Evolutionary conservation across 2,888 invertebrate genomes (phyloP).

Genomic region (Drosophila borealis): DNA sequence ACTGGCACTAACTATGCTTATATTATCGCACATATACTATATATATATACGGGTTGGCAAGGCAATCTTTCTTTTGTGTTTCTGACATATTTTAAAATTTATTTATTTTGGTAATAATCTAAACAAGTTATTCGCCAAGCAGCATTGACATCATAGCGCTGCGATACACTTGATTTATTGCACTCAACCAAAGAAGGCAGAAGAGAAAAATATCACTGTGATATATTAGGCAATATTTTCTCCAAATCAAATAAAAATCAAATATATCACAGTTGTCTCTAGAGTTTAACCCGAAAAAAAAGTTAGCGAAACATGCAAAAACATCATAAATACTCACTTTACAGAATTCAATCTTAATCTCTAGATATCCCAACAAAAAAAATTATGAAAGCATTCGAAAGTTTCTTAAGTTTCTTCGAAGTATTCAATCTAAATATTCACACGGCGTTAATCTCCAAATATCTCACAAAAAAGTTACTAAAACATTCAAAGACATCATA

Average conservation of each 20-base stretch:
- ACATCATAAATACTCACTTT: background rate
- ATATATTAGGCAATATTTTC: slow-evolving; percentile 12
- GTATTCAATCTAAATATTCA: no score
- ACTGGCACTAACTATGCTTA: slow-evolving; percentile 21
- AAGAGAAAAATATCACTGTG: slow-evolving; percentile 3
- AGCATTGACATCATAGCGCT: slow-evolving; percentile 47
- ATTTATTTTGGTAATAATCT: slow-evolving; percentile 12
- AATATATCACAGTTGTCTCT: background rate
- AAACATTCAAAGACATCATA: no score
- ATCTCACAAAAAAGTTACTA: no score
- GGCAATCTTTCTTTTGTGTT: slow-evolving; percentile 12
- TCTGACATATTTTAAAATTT: slow-evolving; percentile 21
- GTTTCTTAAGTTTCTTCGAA: no score
- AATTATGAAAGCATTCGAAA: no score
- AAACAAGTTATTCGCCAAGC: slow-evolving; percentile 37
- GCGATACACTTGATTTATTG: slow-evolving; percentile 38
- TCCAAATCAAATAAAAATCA: background rate
- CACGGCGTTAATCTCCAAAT: no score
- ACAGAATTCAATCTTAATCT: background rate
- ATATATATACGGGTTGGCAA: background rate
- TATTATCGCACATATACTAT: background rate
- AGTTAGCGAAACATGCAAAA: slow-evolving; percentile 1
- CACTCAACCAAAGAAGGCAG: slow-evolving; percentile 2
- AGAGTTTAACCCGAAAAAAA: background rate
- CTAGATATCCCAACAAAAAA: background rate